Conservation (phyloP, 1,140 invertebrate genomes). For the Hycleus cichorii region DNA sequence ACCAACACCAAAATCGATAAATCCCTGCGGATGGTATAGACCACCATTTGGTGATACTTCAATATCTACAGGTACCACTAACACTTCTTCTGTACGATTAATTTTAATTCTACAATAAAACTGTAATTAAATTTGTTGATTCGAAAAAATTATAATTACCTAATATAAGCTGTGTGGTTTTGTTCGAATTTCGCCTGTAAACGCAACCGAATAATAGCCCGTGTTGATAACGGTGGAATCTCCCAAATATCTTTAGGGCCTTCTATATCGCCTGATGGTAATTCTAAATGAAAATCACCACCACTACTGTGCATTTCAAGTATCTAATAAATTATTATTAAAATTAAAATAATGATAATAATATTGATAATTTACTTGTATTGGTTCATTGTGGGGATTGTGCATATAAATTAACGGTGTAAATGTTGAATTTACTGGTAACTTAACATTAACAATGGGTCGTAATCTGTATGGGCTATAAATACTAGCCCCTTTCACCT, state of each 20-base stretch:
- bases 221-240: slow-evolving; percentile 83
- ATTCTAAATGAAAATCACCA: slow-evolving; percentile 81
- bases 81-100: slow-evolving; percentile 58
- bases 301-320: slow-evolving; percentile 87
- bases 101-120: slow-evolving; percentile 55
- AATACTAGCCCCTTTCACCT: slow-evolving; percentile 75
- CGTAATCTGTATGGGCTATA: slow-evolving; percentile 82
- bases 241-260: slow-evolving; percentile 78
- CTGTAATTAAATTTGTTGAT: slow-evolving; percentile 8
- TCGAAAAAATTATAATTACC: slow-evolving; percentile 38
- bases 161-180: slow-evolving; percentile 78
- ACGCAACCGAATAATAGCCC: slow-evolving; percentile 79
- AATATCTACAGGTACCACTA: slow-evolving; percentile 80
- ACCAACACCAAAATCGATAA: slow-evolving; percentile 78
- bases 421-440: slow-evolving; percentile 88
- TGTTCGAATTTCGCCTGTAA: slow-evolving; percentile 65
- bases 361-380: slow-evolving; percentile 60
- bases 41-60: slow-evolving; percentile 69
- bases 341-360: too few relatives aligned
- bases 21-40: slow-evolving; percentile 67
- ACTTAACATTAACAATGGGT: slow-evolving; percentile 79
- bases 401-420: slow-evolving; percentile 85
- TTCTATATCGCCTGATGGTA: slow-evolving; percentile 73
- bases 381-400: slow-evolving; percentile 80
- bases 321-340: slow-evolving; percentile 47